Conservation (phyloP, 2,797 vertebrate genomes). For the Poecilia picta region DNA sequence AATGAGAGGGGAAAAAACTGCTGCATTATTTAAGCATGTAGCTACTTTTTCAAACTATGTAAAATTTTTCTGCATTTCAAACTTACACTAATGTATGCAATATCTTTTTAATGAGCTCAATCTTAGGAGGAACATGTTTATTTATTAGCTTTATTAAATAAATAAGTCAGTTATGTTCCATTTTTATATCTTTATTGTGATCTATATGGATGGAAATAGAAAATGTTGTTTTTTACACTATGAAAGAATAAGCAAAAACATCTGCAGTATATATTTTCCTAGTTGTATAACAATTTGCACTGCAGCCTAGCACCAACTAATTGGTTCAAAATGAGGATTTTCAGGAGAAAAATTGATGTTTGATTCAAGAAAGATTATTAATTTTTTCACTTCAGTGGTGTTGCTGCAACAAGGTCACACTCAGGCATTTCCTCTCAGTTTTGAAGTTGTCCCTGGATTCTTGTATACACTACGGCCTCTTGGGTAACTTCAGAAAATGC, state of each 20-base stretch:
- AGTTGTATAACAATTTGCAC: background rate
- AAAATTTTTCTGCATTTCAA: background rate
- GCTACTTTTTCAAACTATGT: background rate
- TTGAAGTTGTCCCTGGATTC: background rate
- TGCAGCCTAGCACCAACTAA: background rate
- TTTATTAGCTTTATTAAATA: background rate
- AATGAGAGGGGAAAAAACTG: background rate
- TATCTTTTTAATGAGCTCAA: background rate
- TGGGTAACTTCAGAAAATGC: background rate
- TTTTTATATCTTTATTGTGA: background rate
- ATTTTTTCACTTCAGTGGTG: background rate
- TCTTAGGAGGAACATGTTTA: background rate
- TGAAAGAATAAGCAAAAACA: background rate
- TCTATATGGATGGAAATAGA: background rate
- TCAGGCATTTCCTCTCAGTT: background rate
- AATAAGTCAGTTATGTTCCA: background rate
- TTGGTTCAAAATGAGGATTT: background rate
- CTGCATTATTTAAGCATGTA: background rate
- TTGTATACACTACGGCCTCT: background rate
- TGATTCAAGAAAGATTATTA: background rate
- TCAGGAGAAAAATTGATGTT: background rate
- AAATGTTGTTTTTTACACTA: background rate
- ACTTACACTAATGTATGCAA: background rate
- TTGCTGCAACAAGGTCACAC: background rate
- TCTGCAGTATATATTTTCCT: background rate